Evolutionary conservation across 2,888 invertebrate genomes (phyloP), one percentile per base, ranked within the genome.

Genomic region (Ophion ellenae): DNA sequence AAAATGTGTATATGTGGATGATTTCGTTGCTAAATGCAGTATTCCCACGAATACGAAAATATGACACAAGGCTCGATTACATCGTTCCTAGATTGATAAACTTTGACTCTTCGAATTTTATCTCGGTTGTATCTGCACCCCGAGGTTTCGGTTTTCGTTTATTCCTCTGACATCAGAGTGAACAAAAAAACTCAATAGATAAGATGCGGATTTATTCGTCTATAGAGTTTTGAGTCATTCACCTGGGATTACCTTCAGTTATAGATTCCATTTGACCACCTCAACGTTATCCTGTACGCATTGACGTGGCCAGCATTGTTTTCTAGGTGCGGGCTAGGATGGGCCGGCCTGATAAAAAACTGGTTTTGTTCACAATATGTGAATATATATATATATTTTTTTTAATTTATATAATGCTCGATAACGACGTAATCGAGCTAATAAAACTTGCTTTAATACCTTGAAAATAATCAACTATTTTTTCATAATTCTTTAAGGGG

Each of bases 121-220:
- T 53, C 17, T 53, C 17, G 53, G 6, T 36, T 9, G 3, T 57
- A 28, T 28, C 70, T 9, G 10, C 17, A 32, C 17, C n/a, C 2
- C 5, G 14, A 28, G 10, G 6, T 11, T 7, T 3, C 17, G 28
- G 10, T 5, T 40, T 53, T 28, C 20, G 2, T 24, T 40, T 74
- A 24, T 59, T 11, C 69, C 17, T 11, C 20, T 36, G 20, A 40
- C 40, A 36, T 73, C 73, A 59, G 36, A 59, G 40, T 40, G 59
- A 32, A 73, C 17, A 36, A 36, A 73, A 73, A 20, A 59, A 36
- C 9, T 59, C 36, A 20, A 59, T 40, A 40, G 40, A 74, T 63
- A 40, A 70, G 47, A 24, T n/a, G 7, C 36, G 28, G 17, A 40
- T 47, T 14, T 47, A 53, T 53, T 53, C 17, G 53, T 14, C 53